These are phyloP conservation scores for Ashinkailepas kermadecensis DNA, from an alignment of 2,888 invertebrate genomes.

Conservation along the genomic window DNA sequence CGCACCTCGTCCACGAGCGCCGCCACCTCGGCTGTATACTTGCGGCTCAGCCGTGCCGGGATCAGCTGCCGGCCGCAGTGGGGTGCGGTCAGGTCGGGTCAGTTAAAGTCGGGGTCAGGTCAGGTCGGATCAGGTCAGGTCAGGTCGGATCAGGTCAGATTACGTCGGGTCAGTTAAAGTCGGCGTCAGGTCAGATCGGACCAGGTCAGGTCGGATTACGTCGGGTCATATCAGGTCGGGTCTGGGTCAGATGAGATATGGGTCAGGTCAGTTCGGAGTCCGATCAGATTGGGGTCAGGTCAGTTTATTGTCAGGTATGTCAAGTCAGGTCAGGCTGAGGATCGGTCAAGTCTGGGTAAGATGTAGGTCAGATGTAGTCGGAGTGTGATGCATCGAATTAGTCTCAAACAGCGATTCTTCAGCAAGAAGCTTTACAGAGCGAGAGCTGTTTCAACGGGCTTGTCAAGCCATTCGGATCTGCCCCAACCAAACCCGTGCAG, in stretches of 20 bases:
- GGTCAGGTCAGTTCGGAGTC: too few species aligned
- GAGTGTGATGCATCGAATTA: too few species aligned
- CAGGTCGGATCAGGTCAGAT: neutral
- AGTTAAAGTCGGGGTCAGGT: neutral
- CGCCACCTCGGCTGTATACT: neutral
- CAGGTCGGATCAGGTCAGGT: neutral
- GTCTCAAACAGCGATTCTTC: too few species aligned
- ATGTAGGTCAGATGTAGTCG: too few species aligned
- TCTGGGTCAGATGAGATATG: neutral
- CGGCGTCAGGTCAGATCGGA: neutral
- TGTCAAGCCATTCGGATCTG: too few species aligned
- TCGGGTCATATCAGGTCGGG: neutral
- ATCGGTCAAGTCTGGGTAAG: too few species aligned
- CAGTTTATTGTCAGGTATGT: too few species aligned
- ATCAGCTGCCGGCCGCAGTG: neutral
- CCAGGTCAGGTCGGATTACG: neutral
- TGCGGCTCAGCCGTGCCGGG: neutral
- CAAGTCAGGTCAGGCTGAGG: too few species aligned
- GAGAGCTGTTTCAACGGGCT: too few species aligned
- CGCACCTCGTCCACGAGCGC: slow-evolving; percentile 7
- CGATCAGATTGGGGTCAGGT: too few species aligned
- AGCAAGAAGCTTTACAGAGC: too few species aligned
- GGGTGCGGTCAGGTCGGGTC: neutral
- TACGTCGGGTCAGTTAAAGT: neutral
- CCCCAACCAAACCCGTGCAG: too few species aligned